These are phyloP conservation scores for Varecia variegata DNA, from an alignment of 2,797 vertebrate species.

Conservation along the genomic window DNA sequence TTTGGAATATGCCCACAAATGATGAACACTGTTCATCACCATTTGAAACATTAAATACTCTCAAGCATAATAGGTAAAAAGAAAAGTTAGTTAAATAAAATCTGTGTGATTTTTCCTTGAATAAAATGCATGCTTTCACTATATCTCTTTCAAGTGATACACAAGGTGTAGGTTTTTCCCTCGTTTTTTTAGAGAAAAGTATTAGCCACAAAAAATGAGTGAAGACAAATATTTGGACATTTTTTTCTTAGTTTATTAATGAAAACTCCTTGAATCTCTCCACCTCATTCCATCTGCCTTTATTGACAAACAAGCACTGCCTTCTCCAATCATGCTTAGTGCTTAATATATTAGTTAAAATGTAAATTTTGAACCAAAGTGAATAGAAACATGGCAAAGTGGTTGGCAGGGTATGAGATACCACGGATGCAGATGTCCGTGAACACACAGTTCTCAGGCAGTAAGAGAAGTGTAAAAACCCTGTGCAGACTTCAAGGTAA, in stretches of 20 bases:
- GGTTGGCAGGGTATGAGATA: no score
- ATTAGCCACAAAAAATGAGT: not conserved
- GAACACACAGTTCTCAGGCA: not conserved
- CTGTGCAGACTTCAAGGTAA: not conserved
- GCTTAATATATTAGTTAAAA: not conserved
- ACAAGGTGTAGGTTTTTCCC: not conserved
- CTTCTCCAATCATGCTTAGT: not conserved
- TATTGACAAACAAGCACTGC: not conserved
- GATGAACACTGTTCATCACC: not conserved
- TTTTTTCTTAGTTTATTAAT: not conserved
- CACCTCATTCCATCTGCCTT: not conserved
- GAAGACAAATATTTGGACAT: not conserved
- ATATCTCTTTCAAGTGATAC: not conserved
- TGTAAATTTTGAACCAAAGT: not conserved
- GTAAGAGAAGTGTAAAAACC: not conserved
- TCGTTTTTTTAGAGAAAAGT: not conserved
- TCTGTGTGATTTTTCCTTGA: not conserved
- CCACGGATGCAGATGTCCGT: rapidly evolving
- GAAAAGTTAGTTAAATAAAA: not conserved
- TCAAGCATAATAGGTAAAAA: not conserved
- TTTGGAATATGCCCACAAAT: not conserved
- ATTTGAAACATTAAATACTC: not conserved
- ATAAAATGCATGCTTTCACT: not conserved
- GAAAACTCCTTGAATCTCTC: not conserved
- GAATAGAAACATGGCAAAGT: not conserved